phyloP scores from a whole-genome alignment of 2,888 invertebrate species.

The Watsonalla cultraria region DNA sequence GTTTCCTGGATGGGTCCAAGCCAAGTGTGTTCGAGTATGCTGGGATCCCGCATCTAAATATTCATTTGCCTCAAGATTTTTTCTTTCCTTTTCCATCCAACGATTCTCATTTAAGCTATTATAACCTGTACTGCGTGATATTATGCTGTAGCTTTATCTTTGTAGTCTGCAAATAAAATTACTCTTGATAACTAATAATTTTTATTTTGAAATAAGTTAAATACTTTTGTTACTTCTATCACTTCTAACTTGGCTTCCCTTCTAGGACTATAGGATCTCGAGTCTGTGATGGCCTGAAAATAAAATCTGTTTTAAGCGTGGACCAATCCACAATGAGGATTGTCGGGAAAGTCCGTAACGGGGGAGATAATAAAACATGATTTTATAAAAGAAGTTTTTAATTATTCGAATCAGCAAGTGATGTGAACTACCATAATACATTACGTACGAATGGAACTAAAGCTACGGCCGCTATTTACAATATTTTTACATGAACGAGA shows the following conservation, averaged over 20 bases:
- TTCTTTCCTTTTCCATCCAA: slow-evolving; percentile 83
- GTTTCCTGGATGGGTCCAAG: slow-evolving; percentile 56
- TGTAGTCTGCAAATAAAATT: slow-evolving; percentile 60
- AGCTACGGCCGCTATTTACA: slow-evolving; percentile 65
- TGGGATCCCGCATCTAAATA: slow-evolving; percentile 81
- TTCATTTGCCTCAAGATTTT: slow-evolving; percentile 84
- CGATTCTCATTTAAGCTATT: slow-evolving; percentile 17
- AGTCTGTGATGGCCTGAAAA: slow-evolving; percentile 64
- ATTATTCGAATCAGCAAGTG: slow-evolving; percentile 64
- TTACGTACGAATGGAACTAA: slow-evolving; percentile 55
- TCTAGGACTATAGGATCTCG: slow-evolving; percentile 55
- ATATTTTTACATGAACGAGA: slow-evolving; percentile 47
- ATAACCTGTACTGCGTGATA: slow-evolving; percentile 21
- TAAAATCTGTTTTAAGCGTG: slow-evolving; percentile 50
- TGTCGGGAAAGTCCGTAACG: neutral
- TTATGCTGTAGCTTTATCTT: slow-evolving; percentile 17
- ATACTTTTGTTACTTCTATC: slow-evolving; percentile 70
- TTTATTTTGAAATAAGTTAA: slow-evolving; percentile 76
- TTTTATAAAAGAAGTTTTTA: slow-evolving; percentile 64
- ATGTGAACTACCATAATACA: slow-evolving; percentile 64
- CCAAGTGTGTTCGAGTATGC: slow-evolving; percentile 57
- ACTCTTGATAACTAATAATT: slow-evolving; percentile 63
- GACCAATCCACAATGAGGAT: slow-evolving; percentile 6
- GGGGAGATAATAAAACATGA: slow-evolving; percentile 40
- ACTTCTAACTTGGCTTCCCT: slow-evolving; percentile 68